A percentile compares a stretch with the other conserved stretches of the same genome.
Conservation (phyloP, 2,888 invertebrate species). For the Leptogaster cylindrica region DNA sequence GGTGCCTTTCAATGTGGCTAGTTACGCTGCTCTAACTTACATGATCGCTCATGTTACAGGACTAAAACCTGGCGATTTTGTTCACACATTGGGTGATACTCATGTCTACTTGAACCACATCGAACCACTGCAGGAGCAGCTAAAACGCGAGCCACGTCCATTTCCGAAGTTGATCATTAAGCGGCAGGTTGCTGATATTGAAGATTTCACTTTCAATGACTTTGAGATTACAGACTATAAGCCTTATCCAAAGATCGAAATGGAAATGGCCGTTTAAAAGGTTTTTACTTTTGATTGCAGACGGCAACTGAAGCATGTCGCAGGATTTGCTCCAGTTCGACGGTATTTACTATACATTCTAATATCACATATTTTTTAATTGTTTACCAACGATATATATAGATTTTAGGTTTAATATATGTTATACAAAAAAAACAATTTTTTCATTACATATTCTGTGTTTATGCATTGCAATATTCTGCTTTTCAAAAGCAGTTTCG, state of each 20-base stretch:
- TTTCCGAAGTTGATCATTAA: conserved; percentile 85
- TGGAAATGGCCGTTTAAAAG: conserved; percentile 74
- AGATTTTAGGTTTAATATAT: too few species aligned
- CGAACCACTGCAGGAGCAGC: conserved; percentile 80
- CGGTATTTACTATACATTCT: too few species aligned
- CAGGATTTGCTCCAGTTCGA: too few species aligned
- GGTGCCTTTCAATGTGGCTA: conserved; percentile 98
- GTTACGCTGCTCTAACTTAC: conserved; percentile 89
- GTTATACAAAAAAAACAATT: too few species aligned
- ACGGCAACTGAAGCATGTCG: too few species aligned
- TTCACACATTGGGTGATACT: conserved; percentile 94
- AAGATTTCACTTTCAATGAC: conserved; percentile 87
- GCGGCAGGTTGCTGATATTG: conserved; percentile 76
- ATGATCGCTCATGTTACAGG: conserved; percentile 97
- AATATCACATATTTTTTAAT: too few species aligned
- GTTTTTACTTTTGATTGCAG: too few species aligned
- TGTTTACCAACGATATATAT: too few species aligned
- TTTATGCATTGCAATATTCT: too few species aligned
- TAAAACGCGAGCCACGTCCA: conserved; percentile 76
- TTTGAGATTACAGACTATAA: conserved; percentile 84
- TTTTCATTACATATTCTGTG: too few species aligned
- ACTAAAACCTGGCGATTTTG: conserved; percentile 89
- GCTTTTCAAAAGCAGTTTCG: too few species aligned
- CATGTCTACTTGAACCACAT: conserved; percentile 94
- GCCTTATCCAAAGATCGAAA: conserved; percentile 86